These are phyloP conservation scores for Falco novaeseelandiae DNA, from an alignment of 2,797 vertebrate genomes.

Conservation along the genomic window DNA sequence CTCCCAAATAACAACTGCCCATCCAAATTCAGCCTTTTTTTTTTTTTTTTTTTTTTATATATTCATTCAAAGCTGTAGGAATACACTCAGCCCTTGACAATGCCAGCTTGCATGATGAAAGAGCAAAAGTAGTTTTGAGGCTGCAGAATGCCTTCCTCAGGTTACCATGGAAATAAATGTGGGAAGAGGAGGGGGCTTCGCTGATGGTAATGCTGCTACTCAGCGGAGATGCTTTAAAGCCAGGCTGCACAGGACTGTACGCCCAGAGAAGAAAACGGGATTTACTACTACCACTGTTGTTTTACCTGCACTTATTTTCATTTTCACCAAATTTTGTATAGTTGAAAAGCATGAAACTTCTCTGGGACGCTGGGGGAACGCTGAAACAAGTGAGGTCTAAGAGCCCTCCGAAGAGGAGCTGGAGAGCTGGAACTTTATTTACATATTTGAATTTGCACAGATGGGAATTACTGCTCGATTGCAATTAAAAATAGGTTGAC, in stretches of 20 bases:
- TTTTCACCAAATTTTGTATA: neutral
- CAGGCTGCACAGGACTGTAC: neutral
- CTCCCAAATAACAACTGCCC: slow-evolving; percentile 46
- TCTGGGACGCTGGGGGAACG: neutral
- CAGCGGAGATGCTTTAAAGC: slow-evolving; percentile 2
- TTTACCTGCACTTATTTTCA: neutral
- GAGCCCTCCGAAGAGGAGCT: neutral
- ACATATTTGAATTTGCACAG: neutral
- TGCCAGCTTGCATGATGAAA: slow-evolving; percentile 82
- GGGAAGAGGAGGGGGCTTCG: slow-evolving; percentile 55
- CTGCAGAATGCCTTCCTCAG: slow-evolving; percentile 85
- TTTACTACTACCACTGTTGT: neutral
- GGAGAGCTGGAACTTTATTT: neutral
- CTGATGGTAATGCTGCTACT: slow-evolving; percentile 56
- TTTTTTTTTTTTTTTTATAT: neutral
- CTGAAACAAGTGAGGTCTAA: accelerated
- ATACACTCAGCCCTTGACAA: slow-evolving; percentile 83
- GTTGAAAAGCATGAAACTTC: neutral
- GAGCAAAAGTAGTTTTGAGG: slow-evolving; percentile 84
- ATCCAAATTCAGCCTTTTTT: slow-evolving; percentile 17
- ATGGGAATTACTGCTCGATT: neutral
- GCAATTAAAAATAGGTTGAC: neutral
- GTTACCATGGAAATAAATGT: slow-evolving; percentile 92
- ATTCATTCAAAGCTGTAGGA: slow-evolving; percentile 71
- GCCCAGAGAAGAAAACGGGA: neutral